phyloP scores from a whole-genome alignment of 2,888 invertebrate species.

The Drosophila sordidapex region DNA sequence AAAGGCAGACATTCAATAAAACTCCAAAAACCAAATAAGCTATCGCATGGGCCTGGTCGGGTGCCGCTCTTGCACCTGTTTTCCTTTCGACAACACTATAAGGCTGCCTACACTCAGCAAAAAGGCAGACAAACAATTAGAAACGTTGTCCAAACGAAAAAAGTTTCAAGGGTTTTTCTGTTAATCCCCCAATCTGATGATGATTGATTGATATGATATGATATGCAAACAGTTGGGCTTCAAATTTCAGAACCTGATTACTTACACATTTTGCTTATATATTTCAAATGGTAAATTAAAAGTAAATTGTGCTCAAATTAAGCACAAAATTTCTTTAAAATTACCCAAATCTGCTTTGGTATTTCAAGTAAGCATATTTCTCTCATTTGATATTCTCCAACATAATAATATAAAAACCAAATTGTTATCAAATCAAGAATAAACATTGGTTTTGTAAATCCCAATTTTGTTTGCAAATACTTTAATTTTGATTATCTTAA shows the following conservation, averaged over 20 bases:
- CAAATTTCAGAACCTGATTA: not conserved
- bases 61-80: constrained; percentile 57
- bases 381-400: not conserved
- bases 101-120: not conserved
- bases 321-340: not conserved
- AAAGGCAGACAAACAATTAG: not conserved
- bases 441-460: not conserved
- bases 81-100: constrained; percentile 8
- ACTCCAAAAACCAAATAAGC: constrained; percentile 65
- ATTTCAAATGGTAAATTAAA: not conserved
- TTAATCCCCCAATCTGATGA: not conserved
- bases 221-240: not conserved
- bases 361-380: not conserved
- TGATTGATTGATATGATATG: not conserved
- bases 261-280: not conserved
- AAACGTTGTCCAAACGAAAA: not conserved
- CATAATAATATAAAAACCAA: not conserved
- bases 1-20: constrained; percentile 63
- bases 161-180: not conserved
- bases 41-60: constrained; percentile 2
- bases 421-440: not conserved
- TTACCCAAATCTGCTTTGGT: not conserved
- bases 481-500: not conserved
- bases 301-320: not conserved
- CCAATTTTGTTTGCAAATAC: not conserved